Conservation (phyloP, 2,113 vertebrate species). For the Tonatia bakeri region DNA sequence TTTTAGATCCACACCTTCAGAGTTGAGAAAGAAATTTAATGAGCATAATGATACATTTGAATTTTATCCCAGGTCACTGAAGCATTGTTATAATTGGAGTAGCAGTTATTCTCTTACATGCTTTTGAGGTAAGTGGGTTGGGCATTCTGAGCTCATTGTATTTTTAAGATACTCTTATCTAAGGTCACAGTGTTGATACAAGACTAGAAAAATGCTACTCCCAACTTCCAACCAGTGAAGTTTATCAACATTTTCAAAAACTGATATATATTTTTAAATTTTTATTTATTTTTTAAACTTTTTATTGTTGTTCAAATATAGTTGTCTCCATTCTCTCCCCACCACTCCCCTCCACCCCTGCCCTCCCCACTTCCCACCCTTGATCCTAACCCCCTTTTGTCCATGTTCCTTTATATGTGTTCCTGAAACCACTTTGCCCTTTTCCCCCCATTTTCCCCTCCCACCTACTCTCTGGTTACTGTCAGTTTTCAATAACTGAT, state of each 20-base stretch:
- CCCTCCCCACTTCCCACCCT: too few relatives aligned
- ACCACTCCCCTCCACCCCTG: too few relatives aligned
- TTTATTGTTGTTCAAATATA: too few relatives aligned
- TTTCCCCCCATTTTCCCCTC: too few relatives aligned
- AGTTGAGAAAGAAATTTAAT: neutral
- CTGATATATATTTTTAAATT: conserved; percentile 52
- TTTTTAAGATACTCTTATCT: neutral
- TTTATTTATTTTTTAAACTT: too few relatives aligned
- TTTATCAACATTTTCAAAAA: conserved; percentile 77
- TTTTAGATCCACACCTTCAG: neutral
- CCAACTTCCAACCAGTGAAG: neutral
- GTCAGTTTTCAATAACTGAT: conserved; percentile 72
- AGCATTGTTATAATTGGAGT: neutral
- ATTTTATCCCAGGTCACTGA: neutral
- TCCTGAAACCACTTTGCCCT: too few relatives aligned
- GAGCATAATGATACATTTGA: neutral
- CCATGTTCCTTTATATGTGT: too few relatives aligned
- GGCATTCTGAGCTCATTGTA: neutral
- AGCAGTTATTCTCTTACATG: neutral
- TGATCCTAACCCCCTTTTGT: too few relatives aligned
- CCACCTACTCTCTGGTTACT: too few relatives aligned
- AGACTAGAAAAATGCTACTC: neutral
- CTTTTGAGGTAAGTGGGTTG: neutral
- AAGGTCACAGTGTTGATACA: neutral
- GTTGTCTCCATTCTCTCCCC: too few relatives aligned